These are phyloP conservation scores for Cheumatopsyche charites DNA, from an alignment of 1,140 invertebrate genomes.

Conservation along the genomic window DNA sequence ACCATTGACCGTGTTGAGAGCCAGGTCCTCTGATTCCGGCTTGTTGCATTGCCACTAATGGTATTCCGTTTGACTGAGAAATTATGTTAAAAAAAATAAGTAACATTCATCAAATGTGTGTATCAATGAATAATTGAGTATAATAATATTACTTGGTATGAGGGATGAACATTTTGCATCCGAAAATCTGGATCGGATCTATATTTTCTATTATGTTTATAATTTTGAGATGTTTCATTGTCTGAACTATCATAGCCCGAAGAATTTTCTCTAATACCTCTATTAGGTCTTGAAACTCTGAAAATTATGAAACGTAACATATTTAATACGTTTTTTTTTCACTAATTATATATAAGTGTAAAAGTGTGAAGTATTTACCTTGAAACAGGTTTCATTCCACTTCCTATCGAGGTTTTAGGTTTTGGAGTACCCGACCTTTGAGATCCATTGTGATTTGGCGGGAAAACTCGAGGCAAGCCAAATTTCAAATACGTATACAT, in stretches of 20 bases:
- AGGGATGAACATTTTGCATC: constrained; percentile 64
- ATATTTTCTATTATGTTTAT: constrained; percentile 70
- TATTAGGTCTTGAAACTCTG: constrained; percentile 58
- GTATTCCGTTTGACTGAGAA: constrained; percentile 52
- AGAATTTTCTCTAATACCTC: constrained; percentile 64
- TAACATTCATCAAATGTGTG: neutral
- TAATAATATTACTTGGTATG: constrained; percentile 58
- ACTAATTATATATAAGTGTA: neutral
- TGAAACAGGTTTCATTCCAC: constrained; percentile 60
- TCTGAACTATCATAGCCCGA: constrained; percentile 87
- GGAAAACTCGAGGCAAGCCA: constrained; percentile 87
- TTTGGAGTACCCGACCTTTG: constrained; percentile 65
- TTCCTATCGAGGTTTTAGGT: constrained; percentile 61
- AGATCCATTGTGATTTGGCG: constrained; percentile 73
- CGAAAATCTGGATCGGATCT: constrained; percentile 84
- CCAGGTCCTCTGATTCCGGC: constrained; percentile 61
- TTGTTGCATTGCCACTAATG: constrained; percentile 65
- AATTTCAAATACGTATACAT: constrained; percentile 94
- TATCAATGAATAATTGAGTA: neutral
- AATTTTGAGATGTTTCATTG: constrained; percentile 69
- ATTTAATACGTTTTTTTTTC: neutral
- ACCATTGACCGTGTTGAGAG: constrained; percentile 61
- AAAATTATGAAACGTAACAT: neutral
- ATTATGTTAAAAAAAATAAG: neutral
- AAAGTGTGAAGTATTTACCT: constrained; percentile 50